These are phyloP conservation scores for Venusia cambrica DNA, from an alignment of 2,888 invertebrate genomes.

Conservation along the genomic window DNA sequence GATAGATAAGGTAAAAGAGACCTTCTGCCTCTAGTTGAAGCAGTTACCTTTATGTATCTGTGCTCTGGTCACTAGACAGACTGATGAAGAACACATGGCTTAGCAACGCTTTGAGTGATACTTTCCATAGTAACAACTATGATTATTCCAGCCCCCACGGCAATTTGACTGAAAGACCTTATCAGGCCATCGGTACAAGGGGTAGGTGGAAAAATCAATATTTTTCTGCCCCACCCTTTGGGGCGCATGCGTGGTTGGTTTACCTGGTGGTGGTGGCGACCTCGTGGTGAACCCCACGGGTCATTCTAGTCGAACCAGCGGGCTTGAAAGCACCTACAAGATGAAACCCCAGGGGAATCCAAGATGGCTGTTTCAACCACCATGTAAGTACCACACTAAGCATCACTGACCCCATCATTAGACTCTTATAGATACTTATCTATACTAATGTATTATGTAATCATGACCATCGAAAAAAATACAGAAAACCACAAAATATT, in stretches of 20 bases:
- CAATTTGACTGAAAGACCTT: conserved; percentile 72
- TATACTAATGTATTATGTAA: too few species aligned
- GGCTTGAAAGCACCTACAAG: conserved; percentile 38
- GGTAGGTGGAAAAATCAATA: conserved; percentile 71
- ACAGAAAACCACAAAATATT: too few species aligned
- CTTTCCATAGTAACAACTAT: too few species aligned
- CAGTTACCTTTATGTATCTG: too few species aligned
- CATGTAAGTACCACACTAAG: conserved; percentile 37
- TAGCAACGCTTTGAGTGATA: too few species aligned
- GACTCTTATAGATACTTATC: too few species aligned
- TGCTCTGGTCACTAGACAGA: too few species aligned
- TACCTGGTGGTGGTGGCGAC: conserved; percentile 62
- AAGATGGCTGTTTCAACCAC: conserved; percentile 29
- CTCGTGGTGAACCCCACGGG: conserved; percentile 32
- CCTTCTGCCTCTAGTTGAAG: too few species aligned
- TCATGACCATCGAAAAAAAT: too few species aligned
- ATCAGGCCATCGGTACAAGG: conserved; percentile 69
- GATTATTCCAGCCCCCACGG: conserved; percentile 54
- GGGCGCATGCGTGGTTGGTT: conserved; percentile 69
- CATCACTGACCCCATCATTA: too few species aligned
- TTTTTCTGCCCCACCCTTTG: conserved; percentile 60
- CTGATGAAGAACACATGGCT: too few species aligned
- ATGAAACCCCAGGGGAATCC: conserved; percentile 8
- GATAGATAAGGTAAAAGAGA: too few species aligned
- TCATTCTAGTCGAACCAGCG: conserved; percentile 58